phyloP scores from a whole-genome alignment of 2,797 vertebrate genomes.

The Phalanger gymnotis region DNA sequence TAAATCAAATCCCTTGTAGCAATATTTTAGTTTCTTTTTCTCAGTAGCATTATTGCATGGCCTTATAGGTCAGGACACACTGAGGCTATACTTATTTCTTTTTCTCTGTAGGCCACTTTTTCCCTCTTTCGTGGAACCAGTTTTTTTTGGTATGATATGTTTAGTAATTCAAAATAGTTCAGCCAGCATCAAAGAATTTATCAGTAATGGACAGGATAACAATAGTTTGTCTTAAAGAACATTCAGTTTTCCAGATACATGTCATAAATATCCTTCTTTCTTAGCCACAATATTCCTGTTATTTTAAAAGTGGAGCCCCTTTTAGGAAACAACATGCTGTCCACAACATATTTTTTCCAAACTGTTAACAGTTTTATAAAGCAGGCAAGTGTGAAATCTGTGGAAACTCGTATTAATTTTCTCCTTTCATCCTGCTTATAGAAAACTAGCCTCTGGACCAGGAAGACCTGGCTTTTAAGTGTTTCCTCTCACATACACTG shows the following conservation, averaged over 20 bases:
- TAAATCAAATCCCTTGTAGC: background rate
- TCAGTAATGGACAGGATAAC: background rate
- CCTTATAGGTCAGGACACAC: background rate
- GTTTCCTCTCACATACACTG: background rate
- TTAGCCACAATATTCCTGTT: background rate
- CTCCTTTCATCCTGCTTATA: background rate
- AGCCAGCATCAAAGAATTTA: background rate
- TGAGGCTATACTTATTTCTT: background rate
- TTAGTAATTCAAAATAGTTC: background rate
- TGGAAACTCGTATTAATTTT: background rate
- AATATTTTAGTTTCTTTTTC: slow-evolving; percentile 5
- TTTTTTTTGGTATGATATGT: background rate
- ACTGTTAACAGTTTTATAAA: background rate
- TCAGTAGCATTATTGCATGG: background rate
- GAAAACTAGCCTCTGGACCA: background rate
- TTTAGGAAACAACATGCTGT: background rate
- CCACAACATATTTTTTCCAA: background rate
- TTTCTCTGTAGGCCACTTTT: background rate
- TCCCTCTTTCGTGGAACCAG: background rate
- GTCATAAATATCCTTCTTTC: background rate
- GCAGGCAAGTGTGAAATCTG: background rate
- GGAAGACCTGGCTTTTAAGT: background rate
- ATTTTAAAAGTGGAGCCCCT: background rate
- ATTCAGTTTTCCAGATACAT: background rate
- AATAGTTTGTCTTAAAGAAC: background rate